A percentile compares a stretch with the other conserved stretches of the same genome.
Evolutionary conservation across 2,797 vertebrate genomes (phyloP).

Genomic region (Clamator glandarius): DNA sequence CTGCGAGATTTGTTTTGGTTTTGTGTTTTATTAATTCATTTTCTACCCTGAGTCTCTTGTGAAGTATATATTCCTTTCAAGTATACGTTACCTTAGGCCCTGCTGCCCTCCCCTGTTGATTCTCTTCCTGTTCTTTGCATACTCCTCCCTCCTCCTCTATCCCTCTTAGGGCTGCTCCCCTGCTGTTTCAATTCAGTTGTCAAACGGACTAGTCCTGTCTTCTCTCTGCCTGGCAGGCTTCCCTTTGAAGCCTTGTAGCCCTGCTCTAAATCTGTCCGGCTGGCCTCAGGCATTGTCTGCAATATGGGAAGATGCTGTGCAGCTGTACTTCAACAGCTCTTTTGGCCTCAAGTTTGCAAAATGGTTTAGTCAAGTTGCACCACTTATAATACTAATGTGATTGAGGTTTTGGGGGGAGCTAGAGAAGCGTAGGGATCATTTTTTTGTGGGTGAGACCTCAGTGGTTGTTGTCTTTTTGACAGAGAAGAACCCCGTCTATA

Average conservation of each 20-base stretch:
- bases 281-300: conserved; percentile 15
- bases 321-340: background rate
- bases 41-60: background rate
- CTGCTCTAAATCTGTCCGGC: conserved; percentile 13
- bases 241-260: conserved; percentile 48
- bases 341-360: conserved; percentile 3
- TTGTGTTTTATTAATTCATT: background rate
- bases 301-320: background rate
- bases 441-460: background rate
- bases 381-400: background rate
- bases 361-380: background rate
- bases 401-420: background rate
- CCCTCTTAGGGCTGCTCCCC: background rate
- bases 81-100: background rate
- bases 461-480: background rate
- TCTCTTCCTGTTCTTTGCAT: background rate
- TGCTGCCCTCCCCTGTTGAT: background rate
- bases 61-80: background rate
- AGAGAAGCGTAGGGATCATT: background rate
- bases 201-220: conserved; percentile 34
- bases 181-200: conserved; percentile 55
- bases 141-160: background rate
- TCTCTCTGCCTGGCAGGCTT: conserved; percentile 39
- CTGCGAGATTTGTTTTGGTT: background rate
- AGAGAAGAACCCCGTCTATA: background rate